Evolutionary conservation across 2,113 vertebrate species (phyloP).

Genomic region (Circaetus cinerascens): DNA sequence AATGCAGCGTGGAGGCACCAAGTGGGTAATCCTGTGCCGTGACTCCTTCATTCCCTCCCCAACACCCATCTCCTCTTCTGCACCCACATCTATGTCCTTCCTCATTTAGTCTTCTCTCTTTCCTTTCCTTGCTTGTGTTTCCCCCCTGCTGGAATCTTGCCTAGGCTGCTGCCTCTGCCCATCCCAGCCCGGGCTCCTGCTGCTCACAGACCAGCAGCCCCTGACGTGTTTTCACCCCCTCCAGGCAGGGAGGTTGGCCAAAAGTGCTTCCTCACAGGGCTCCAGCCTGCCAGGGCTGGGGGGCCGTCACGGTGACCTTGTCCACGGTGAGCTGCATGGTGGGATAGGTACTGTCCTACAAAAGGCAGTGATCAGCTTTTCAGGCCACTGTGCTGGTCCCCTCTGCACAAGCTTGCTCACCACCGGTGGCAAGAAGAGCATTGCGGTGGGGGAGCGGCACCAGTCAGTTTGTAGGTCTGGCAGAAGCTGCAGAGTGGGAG

Average conservation of each 20-base stretch:
- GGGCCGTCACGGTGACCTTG: not conserved
- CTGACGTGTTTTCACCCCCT: not conserved
- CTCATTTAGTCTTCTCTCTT: not conserved
- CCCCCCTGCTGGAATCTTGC: not conserved
- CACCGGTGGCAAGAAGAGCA: accelerated
- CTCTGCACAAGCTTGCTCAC: not conserved
- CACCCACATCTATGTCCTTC: not conserved
- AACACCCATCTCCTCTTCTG: not conserved
- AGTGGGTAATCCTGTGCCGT: accelerated
- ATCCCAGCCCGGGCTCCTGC: not conserved
- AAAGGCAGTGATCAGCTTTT: not conserved
- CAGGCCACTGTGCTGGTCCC: not conserved
- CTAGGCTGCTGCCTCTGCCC: not conserved
- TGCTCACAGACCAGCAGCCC: not conserved
- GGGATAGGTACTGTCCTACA: not conserved
- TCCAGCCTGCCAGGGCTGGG: not conserved
- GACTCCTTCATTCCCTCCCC: not conserved
- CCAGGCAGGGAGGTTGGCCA: not conserved
- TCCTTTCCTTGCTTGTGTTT: not conserved
- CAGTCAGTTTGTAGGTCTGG: not conserved
- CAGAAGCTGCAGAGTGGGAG: not conserved
- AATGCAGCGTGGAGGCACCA: accelerated
- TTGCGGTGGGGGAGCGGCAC: not conserved
- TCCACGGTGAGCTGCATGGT: accelerated
- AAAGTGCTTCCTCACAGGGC: not conserved